Base-by-base conservation (phyloP, 2,888 invertebrate species). In the Pherbina coryleti region DNA sequence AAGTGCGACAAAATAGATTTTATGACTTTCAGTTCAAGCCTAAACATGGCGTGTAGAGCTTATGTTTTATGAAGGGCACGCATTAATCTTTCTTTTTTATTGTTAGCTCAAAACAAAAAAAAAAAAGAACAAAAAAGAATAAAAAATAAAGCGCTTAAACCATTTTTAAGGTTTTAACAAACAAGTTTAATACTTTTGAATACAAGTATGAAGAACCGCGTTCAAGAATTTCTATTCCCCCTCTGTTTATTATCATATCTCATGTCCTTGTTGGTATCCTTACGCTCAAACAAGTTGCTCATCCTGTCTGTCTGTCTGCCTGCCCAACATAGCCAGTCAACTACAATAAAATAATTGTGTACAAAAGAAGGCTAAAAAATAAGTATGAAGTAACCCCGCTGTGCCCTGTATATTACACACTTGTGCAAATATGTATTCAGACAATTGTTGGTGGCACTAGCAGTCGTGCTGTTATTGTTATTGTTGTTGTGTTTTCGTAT, bases 381-480 rank as follows among this genome's bases (percentile, higher is more conserved):
- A 19, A 19, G 19, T 19, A 22, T 55, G 19, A n/a, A n/a, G n/a
- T 55, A n/a, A 19, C 22, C 55, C 55, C 55, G 55, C 55, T 19
- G 19, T 55, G 55, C 55, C 55, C n/a, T 55, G 55, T 55, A 22
- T 55, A 55, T 55, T 55, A 55, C 55, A 55, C 55, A 55, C 55
- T 55, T 55, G 55, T 55, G 55, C 55, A 55, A 55, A 55, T 55
- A 55, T 19, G 55, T n/a, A 55, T 55, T 55, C 55, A 55, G n/a
- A 55, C 55, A 55, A 55, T 55, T 55, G 55, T 55, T 55, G n/a
- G 55, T 22, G 55, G 55, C 55, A 55, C 55, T 55, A 55, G 55
- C 55, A 55, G 7, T 55, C 14, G 44, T 44, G 44, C 44, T 14
- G 11, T 44, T 44, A 44, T 44, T 44, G 44, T 55, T 55, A 22